Conservation (phyloP, 1,140 invertebrate genomes). For the Drosophila baimaii region DNA sequence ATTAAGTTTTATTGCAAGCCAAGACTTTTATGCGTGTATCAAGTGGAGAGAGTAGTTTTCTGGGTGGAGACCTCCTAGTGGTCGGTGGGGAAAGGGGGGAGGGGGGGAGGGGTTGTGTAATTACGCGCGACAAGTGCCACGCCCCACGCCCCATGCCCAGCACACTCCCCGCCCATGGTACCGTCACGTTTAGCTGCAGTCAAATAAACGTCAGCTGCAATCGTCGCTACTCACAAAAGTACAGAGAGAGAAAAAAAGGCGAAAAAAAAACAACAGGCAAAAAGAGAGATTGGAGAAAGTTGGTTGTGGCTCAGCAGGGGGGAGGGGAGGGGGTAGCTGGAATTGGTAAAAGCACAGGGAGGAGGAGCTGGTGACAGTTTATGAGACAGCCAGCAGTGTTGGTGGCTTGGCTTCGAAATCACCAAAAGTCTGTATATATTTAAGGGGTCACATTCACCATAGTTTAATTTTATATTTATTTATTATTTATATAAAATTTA, state of each 20-base stretch:
- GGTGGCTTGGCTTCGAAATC: neutral
- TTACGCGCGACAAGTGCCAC: conserved; percentile 75
- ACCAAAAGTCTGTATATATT: neutral
- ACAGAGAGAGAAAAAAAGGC: neutral
- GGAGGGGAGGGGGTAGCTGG: too few species aligned
- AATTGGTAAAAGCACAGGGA: too few species aligned
- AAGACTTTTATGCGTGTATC: conserved; percentile 60
- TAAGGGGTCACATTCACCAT: neutral
- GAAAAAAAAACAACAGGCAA: neutral
- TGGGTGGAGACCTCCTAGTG: neutral
- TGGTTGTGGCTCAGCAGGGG: neutral
- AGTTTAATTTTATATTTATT: neutral
- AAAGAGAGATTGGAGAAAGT: neutral
- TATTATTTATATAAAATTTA: too few species aligned
- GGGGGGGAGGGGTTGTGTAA: conserved; percentile 52
- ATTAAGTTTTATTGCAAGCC: conserved; percentile 71
- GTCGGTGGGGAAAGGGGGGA: too few species aligned
- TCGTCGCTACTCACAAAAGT: conserved; percentile 38
- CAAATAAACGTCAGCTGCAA: conserved; percentile 76
- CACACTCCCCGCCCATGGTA: conserved; percentile 8
- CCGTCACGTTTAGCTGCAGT: conserved; percentile 76
- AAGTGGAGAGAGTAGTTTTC: conserved; percentile 3
- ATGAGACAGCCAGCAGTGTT: conserved; percentile 21
- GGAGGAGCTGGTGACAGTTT: conserved; percentile 24
- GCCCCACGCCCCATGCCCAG: conserved; percentile 1